Evolutionary conservation across 2,888 invertebrate genomes (phyloP), one percentile per base, ranked within the genome.

Genomic region (Noctua janthe): DNA sequence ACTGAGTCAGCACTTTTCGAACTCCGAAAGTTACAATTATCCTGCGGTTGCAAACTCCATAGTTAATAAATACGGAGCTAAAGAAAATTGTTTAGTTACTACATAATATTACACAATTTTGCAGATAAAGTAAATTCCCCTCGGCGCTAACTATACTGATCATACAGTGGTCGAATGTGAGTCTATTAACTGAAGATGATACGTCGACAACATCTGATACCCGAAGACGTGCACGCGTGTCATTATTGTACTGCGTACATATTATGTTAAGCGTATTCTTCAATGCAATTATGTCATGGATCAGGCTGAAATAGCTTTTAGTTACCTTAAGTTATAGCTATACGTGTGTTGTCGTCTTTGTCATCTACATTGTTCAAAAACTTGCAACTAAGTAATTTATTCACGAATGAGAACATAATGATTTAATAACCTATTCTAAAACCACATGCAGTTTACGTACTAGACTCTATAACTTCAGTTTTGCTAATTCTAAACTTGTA

Each of bases 131-230:
- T 75, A 51, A 69, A 62, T 71, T 62, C 29, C 39, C 8, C 13
- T 17, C 54, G 74, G 80, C 74, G 84, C 56, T 64, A 71, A 76
- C 83, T 76, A 69, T 69, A n/a, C 51, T 47, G 51, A 71, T 69
- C 15, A 67, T 67, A 47, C 43, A 23, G 70, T 49, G 67, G 29
- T 23, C 1, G 39, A 39, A 39, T 39, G 29, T 29, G 29, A 23
- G 69, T 35, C 39, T 29, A 74, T 74, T 66, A 69, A n/a, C 47
- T 39, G 85, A 81, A 87, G 87, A 87, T 72, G 81, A 85, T 76
- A 74, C 62, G 49, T 74, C 77, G 72, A 20, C 51, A 23, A 71
- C 76, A 87, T 71, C 66, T 81, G 87, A 86, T 69, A 80, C 81
- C 47, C 72, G 74, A 77, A 84, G 81, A 66, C 84, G 29, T 35